phyloP scores from a whole-genome alignment of 2,888 invertebrate genomes.

The Stenchaetothrips biformis region DNA sequence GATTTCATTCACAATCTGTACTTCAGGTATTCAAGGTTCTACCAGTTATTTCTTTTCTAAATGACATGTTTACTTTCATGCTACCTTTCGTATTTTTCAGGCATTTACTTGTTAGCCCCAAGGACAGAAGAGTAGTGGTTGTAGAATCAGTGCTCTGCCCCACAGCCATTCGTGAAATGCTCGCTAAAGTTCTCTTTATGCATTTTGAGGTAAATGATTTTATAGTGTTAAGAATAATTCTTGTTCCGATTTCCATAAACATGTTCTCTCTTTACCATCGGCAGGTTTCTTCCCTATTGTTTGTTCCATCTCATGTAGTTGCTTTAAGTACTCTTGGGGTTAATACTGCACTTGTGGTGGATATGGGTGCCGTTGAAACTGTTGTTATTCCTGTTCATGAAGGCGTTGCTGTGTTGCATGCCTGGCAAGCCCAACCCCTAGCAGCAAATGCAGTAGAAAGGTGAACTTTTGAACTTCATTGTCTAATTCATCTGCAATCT shows the following conservation, averaged over 20 bases:
- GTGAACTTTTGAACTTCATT: slow-evolving; percentile 44
- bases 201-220: slow-evolving; percentile 74
- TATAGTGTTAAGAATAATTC: background rate
- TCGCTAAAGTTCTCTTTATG: slow-evolving; percentile 85
- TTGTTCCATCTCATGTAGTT: slow-evolving; percentile 81
- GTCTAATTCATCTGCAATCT: slow-evolving; percentile 32
- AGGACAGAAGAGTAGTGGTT: slow-evolving; percentile 85
- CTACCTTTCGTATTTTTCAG: slow-evolving; percentile 49
- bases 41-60: slow-evolving; percentile 18
- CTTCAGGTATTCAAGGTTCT: slow-evolving; percentile 64
- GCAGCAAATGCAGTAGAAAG: slow-evolving; percentile 68
- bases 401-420: slow-evolving; percentile 77
- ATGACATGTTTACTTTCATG: slow-evolving; percentile 7
- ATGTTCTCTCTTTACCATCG: slow-evolving; percentile 33
- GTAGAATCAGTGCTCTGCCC: slow-evolving; percentile 85
- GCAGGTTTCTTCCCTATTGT: slow-evolving; percentile 68
- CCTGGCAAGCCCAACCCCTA: slow-evolving; percentile 75
- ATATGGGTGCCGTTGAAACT: slow-evolving; percentile 82
- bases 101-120: slow-evolving; percentile 84
- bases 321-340: slow-evolving; percentile 77
- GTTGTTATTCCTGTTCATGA: slow-evolving; percentile 77
- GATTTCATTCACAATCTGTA: slow-evolving; percentile 84
- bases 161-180: slow-evolving; percentile 74
- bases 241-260: background rate
- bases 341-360: slow-evolving; percentile 76